phyloP scores from a whole-genome alignment of 2,888 invertebrate genomes.

The Temnothorax ravouxi region DNA sequence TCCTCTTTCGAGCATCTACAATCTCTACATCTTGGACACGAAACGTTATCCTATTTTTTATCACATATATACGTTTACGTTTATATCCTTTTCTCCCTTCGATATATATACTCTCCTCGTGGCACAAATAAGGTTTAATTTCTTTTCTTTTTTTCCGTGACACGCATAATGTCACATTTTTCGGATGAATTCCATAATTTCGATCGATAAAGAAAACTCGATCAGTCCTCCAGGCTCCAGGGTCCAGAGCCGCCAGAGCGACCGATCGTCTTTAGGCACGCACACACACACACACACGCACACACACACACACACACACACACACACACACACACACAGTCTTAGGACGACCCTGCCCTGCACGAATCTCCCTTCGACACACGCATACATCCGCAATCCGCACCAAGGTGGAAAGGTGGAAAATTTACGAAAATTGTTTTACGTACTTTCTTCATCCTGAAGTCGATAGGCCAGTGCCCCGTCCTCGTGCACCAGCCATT shows the following conservation, averaged over 20 bases:
- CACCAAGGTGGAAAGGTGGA: too few relatives aligned
- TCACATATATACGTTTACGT: background rate
- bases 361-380: background rate
- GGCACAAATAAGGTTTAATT: background rate
- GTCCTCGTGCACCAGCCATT: constrained; percentile 95
- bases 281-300: too few relatives aligned
- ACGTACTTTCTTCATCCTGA: constrained; percentile 93
- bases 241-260: too few relatives aligned
- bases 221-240: too few relatives aligned
- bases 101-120: background rate
- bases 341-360: too few relatives aligned
- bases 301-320: too few relatives aligned
- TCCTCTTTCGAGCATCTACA: background rate
- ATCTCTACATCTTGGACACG: background rate
- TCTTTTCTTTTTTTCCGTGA: background rate
- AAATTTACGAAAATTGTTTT: background rate
- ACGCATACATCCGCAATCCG: background rate
- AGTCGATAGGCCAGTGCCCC: constrained; percentile 93
- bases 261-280: too few relatives aligned
- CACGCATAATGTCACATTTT: background rate
- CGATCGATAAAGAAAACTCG: background rate
- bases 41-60: constrained; percentile 1
- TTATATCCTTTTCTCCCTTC: background rate
- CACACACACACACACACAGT: too few relatives aligned
- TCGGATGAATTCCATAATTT: background rate